Base-by-base conservation (phyloP, 92 coral and sea anemone species). In the Heteractis magnifica region DNA sequence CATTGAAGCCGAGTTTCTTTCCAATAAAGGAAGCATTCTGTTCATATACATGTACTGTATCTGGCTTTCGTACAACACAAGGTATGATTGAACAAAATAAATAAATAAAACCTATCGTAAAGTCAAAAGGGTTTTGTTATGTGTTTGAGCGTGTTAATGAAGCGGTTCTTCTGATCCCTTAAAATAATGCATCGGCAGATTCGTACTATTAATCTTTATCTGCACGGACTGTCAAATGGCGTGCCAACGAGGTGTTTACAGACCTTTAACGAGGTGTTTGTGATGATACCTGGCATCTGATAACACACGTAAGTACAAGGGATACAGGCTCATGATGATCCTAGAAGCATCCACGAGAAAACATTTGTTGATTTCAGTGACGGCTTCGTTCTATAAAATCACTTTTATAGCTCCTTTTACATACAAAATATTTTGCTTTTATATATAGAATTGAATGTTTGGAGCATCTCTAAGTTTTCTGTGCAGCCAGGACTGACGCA, bases 241-340 rank as follows among this genome's bases (percentile, higher is more conserved):
- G 73, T 68, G 73, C 20, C 73, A 68, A 68, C 50, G 16, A 68
- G 73, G 73, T 68, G 73, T 68, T 68, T 68, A 68, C 73, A 14
- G 73, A 68, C 73, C 73, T 68, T 68, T 8, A 68, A 68, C 49
- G 73, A 68, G 73, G 49, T 68, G 73, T 23, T 26, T 8, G 44
- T 26, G 48, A 68, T 62, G 70, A 62, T 62, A n/a, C 7, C 23
- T 68, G 48, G 20, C 4, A 26, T 21, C 49, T n/a, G 73, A 68
- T 68, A 68, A 26, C 73, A 4, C 58, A 53, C 58, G 58, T 8
- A 8, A 53, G 58, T 12, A 53, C 13, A 11, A 68, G 49, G 49
- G 23, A 21, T 68, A 13, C 5, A 7, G 49, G 14, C 49, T 48
- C 48, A 26, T 68, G 49, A 23, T 7, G 73, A 68, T 68, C 58